phyloP scores from a whole-genome alignment of 2,113 vertebrate species.

The Triplophysa rosa region DNA sequence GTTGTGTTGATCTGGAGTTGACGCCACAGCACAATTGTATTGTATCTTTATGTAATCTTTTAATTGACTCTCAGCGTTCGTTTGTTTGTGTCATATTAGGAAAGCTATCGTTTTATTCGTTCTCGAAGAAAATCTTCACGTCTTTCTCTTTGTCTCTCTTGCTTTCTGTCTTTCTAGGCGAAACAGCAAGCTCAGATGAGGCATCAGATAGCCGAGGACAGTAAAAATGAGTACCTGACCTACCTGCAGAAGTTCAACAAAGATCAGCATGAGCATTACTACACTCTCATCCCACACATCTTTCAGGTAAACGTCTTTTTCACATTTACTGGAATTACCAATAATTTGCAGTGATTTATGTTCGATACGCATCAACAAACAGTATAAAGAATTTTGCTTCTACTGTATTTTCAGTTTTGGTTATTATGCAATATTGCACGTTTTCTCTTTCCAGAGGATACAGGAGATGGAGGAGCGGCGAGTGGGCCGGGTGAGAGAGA shows the following conservation, averaged over 20 bases:
- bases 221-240: constrained; percentile 87
- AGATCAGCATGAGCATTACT: constrained; percentile 91
- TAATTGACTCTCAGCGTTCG: constrained; percentile 23
- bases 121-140: not conserved
- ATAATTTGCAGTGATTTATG: too few species aligned
- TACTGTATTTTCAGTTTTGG: not conserved
- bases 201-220: constrained; percentile 91
- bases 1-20: constrained; percentile 12
- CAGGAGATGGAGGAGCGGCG: constrained; percentile 95
- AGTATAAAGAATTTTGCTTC: too few species aligned
- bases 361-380: too few species aligned
- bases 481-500: constrained; percentile 82
- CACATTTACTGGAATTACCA: too few species aligned
- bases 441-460: constrained; percentile 78
- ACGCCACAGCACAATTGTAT: constrained; percentile 13
- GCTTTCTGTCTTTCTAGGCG: constrained; percentile 70
- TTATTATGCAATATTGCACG: not conserved
- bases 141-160: constrained; percentile 9
- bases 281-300: constrained; percentile 88
- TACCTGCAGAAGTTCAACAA: constrained; percentile 92
- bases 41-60: constrained; percentile 5
- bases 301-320: constrained; percentile 79
- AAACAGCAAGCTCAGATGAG: constrained; percentile 88
- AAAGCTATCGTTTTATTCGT: constrained; percentile 21
- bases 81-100: constrained; percentile 19